A percentile compares a stretch with the other conserved stretches of the same genome.
Evolutionary conservation across 2,797 vertebrate genomes (phyloP).

Genomic region (Manis crassicaudata): DNA sequence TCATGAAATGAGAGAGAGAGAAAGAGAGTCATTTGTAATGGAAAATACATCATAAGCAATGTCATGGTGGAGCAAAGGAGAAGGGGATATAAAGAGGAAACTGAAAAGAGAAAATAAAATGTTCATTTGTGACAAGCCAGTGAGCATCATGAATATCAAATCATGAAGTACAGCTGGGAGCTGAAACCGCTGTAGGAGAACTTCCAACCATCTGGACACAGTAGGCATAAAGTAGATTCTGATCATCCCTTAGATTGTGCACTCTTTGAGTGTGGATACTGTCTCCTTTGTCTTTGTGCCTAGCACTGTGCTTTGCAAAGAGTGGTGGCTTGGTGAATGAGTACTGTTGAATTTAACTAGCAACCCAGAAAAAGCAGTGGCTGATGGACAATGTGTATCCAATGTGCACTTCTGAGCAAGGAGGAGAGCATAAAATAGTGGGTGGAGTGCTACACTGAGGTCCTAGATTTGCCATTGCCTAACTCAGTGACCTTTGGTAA

Average conservation of each 20-base stretch:
- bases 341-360: neutral
- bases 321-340: neutral
- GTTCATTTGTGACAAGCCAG: neutral
- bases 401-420: neutral
- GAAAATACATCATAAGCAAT: neutral
- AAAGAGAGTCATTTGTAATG: neutral
- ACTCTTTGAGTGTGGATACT: neutral
- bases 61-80: neutral
- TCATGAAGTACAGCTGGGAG: neutral
- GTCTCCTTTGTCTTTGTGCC: no score
- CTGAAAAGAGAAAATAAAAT: neutral
- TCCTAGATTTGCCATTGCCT: neutral
- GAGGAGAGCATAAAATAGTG: neutral
- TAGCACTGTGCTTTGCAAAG: neutral
- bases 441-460: accelerated
- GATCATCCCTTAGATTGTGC: no score
- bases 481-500: neutral
- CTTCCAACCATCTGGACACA: neutral
- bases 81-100: neutral
- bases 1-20: neutral
- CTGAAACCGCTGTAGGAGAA: neutral
- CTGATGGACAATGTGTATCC: accelerated
- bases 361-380: neutral
- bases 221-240: neutral
- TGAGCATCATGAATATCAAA: neutral